phyloP scores from a whole-genome alignment of 2,113 vertebrate genomes.

The Grammomys dolichurus region DNA sequence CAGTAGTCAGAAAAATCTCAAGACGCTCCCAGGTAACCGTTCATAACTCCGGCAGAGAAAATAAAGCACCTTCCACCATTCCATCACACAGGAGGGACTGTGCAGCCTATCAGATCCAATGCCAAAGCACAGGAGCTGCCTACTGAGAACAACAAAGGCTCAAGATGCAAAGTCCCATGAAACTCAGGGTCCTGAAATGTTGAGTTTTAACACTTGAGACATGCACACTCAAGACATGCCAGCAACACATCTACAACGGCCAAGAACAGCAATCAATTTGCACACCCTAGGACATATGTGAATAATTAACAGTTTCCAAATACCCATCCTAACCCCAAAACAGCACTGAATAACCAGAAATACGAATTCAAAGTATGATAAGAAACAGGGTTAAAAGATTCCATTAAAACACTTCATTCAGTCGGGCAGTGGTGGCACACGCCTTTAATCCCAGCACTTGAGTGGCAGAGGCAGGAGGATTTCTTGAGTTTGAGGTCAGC shows the following conservation, averaged over 20 bases:
- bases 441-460: not conserved
- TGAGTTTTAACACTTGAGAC: slow-evolving; percentile 49
- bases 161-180: slow-evolving; percentile 5
- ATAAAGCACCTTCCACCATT: slow-evolving; percentile 50
- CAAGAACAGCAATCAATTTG: slow-evolving; percentile 45
- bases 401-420: slow-evolving; percentile 27
- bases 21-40: slow-evolving; percentile 54
- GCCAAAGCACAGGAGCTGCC: slow-evolving; percentile 35
- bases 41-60: slow-evolving; percentile 60
- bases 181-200: slow-evolving; percentile 39
- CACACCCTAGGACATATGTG: slow-evolving; percentile 34
- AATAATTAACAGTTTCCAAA: slow-evolving; percentile 62
- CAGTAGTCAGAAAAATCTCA: slow-evolving; percentile 67
- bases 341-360: slow-evolving; percentile 51
- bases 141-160: slow-evolving; percentile 9
- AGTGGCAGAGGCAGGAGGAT: not conserved
- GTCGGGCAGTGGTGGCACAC: not conserved
- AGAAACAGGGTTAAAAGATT: slow-evolving; percentile 61
- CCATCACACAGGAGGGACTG: slow-evolving; percentile 53
- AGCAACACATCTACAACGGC: slow-evolving; percentile 50
- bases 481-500: not conserved
- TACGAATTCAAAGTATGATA: slow-evolving; percentile 63
- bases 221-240: slow-evolving; percentile 40
- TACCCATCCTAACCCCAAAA: slow-evolving; percentile 6
- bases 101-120: slow-evolving; percentile 51